phyloP scores from a whole-genome alignment of 2,113 vertebrate species.

The Platysteira castanea region DNA sequence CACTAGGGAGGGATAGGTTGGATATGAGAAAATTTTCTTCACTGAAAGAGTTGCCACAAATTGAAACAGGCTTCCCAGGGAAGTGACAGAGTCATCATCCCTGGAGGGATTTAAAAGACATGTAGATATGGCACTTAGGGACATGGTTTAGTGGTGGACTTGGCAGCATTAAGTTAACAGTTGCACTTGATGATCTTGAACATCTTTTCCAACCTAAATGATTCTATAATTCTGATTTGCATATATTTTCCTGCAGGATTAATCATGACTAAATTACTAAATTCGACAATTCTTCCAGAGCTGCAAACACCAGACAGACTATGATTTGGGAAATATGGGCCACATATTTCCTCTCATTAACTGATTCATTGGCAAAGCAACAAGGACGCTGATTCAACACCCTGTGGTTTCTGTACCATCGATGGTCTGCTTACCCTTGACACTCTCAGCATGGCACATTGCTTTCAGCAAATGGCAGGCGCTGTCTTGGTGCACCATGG shows the following conservation, averaged over 20 bases:
- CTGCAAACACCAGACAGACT: neutral
- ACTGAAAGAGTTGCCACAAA: neutral
- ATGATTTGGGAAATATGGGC: neutral
- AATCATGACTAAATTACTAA: neutral
- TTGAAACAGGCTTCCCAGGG: neutral
- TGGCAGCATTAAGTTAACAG: neutral
- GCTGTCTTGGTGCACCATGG: rapidly evolving
- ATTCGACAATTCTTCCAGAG: neutral
- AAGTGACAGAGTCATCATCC: neutral
- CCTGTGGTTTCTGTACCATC: neutral
- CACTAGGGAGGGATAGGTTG: neutral
- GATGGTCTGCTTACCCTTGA: neutral
- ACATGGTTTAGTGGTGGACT: neutral
- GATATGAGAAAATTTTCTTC: neutral
- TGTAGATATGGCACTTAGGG: neutral
- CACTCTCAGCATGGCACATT: rapidly evolving
- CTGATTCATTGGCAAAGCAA: neutral
- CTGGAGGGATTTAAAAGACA: neutral
- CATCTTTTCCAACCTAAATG: neutral
- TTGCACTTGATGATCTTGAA: neutral
- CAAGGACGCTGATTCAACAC: neutral
- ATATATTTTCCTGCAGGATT: neutral
- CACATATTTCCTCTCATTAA: neutral
- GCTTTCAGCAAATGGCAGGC: neutral
- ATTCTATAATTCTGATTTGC: neutral